Evolutionary conservation across 1,140 invertebrate genomes (phyloP).

Genomic region (Drosophila ercepeae): DNA sequence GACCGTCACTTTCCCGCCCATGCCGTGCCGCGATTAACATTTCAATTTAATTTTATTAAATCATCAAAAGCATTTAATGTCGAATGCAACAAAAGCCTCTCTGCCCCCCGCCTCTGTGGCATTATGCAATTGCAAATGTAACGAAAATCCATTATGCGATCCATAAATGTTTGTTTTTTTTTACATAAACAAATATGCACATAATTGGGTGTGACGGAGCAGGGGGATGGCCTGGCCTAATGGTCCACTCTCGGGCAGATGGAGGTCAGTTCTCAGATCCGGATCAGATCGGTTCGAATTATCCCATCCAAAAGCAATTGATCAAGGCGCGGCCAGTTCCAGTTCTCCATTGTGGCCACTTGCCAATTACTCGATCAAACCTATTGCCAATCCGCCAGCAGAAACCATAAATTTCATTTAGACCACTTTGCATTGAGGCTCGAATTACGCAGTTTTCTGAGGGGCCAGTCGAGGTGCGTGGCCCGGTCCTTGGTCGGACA

Average conservation of each 20-base stretch:
- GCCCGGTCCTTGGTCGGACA: slow-evolving; percentile 31
- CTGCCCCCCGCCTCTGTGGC: background rate
- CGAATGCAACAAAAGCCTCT: slow-evolving; percentile 56
- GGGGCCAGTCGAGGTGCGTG: slow-evolving; percentile 17
- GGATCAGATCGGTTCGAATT: slow-evolving; percentile 7
- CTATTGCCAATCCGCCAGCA: slow-evolving; percentile 39
- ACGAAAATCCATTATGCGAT: slow-evolving; percentile 50
- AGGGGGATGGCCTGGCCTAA: background rate
- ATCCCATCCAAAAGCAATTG: slow-evolving; percentile 10
- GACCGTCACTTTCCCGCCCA: slow-evolving; percentile 25
- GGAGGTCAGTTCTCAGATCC: slow-evolving; percentile 27
- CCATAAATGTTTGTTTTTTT: slow-evolving; percentile 28
- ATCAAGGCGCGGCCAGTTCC: slow-evolving; percentile 17
- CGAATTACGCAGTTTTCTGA: slow-evolving; percentile 24
- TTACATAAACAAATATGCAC: slow-evolving; percentile 46
- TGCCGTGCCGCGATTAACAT: slow-evolving; percentile 67
- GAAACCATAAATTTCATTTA: slow-evolving; percentile 42
- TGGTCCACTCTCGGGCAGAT: background rate
- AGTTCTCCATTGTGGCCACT: slow-evolving; percentile 36
- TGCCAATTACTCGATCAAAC: slow-evolving; percentile 40
- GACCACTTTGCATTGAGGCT: slow-evolving; percentile 49
- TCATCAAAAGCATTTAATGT: slow-evolving; percentile 74
- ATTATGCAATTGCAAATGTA: slow-evolving; percentile 61
- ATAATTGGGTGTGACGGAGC: slow-evolving; percentile 17
- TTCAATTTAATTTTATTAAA: slow-evolving; percentile 81